These are phyloP conservation scores for Muricea muricata DNA, from an alignment of 92 coral and sea anemone species.

Conservation along the genomic window DNA sequence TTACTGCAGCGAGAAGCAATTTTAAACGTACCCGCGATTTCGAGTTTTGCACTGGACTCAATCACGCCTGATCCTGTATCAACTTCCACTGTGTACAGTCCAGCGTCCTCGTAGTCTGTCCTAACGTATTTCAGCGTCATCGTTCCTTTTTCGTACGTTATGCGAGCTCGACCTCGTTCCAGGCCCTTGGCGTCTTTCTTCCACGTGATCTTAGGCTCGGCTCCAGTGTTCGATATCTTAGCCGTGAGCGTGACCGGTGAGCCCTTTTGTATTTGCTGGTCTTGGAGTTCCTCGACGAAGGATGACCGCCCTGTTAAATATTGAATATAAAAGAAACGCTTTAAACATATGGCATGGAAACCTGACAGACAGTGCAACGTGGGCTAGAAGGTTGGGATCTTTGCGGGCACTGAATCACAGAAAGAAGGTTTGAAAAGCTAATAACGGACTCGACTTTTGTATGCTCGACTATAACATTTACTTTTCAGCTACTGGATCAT, in stretches of 20 bases:
- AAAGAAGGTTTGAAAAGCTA: slow-evolving; percentile 10
- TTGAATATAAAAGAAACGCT: not conserved
- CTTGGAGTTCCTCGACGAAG: slow-evolving; percentile 23
- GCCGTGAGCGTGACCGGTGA: slow-evolving; percentile 25
- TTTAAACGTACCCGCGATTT: slow-evolving; percentile 14
- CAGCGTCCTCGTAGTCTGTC: slow-evolving; percentile 24
- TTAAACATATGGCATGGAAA: not conserved
- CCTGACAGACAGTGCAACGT: not conserved
- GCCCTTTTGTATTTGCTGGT: slow-evolving; percentile 26
- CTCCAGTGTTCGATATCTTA: slow-evolving; percentile 54
- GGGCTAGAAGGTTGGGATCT: not conserved
- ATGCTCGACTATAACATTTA: no score
- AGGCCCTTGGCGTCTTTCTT: slow-evolving; percentile 82
- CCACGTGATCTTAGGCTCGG: slow-evolving; percentile 83
- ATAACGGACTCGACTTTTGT: no score
- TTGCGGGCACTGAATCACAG: no score
- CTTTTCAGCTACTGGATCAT: no score
- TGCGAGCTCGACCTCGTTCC: slow-evolving; percentile 59
- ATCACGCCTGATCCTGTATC: slow-evolving; percentile 12
- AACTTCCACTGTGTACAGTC: slow-evolving; percentile 13
- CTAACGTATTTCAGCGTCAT: slow-evolving; percentile 8
- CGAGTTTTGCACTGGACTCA: slow-evolving; percentile 20
- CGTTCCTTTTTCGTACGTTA: slow-evolving; percentile 21
- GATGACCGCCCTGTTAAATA: not conserved
- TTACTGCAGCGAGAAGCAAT: not conserved